phyloP scores from a whole-genome alignment of 2,797 vertebrate genomes.

The Busarellus nigricollis region DNA sequence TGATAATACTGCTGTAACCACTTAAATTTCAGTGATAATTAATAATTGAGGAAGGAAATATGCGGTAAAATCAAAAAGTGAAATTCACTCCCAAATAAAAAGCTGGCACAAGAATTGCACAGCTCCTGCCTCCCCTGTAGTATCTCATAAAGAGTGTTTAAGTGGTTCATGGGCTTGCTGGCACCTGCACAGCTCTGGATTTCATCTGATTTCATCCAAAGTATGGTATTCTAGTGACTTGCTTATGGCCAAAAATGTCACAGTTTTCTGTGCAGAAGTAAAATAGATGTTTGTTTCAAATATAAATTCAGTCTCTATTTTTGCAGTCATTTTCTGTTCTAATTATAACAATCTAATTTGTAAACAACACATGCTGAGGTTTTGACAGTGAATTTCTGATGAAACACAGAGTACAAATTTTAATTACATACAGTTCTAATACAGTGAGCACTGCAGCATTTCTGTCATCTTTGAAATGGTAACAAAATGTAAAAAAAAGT shows the following conservation, averaged over 20 bases:
- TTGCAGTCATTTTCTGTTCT: constrained; percentile 58
- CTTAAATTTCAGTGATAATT: neutral
- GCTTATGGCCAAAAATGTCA: neutral
- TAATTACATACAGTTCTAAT: constrained; percentile 79
- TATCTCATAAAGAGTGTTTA: neutral
- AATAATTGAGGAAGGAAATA: neutral
- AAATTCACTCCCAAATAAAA: neutral
- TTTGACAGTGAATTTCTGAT: constrained; percentile 74
- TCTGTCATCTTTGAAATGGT: constrained; percentile 79
- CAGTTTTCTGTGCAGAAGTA: constrained; percentile 15
- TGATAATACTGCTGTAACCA: neutral
- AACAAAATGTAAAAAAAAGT: constrained; percentile 70
- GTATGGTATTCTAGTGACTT: neutral
- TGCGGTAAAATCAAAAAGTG: neutral
- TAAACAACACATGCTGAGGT: constrained; percentile 71
- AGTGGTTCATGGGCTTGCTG: neutral
- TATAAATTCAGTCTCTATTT: constrained; percentile 57
- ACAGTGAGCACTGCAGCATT: constrained; percentile 70
- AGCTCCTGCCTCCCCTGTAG: accelerated
- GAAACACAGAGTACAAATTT: constrained; percentile 72
- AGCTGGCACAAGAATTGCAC: neutral
- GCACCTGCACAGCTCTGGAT: neutral
- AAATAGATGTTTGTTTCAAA: constrained; percentile 46
- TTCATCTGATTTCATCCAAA: neutral
- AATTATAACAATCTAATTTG: constrained; percentile 73